Evolutionary conservation across 2,113 vertebrate species (phyloP).

Genomic region (Centropus unirufus): DNA sequence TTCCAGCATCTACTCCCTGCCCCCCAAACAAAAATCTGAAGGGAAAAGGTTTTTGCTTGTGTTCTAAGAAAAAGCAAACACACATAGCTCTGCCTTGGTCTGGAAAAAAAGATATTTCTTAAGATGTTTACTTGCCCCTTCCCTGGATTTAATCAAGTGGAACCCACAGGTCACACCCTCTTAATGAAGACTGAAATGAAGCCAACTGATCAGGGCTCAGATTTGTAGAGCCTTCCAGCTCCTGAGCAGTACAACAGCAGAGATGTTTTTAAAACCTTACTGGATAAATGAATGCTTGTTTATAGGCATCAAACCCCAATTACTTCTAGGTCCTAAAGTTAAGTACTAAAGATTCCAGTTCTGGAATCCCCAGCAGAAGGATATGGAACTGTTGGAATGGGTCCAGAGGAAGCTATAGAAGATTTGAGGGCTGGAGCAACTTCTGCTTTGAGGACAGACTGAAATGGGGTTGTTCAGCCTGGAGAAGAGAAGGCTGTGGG

Average conservation of each 20-base stretch:
- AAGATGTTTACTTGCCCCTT: background rate
- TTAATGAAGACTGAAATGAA: constrained; percentile 12
- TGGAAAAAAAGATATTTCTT: background rate
- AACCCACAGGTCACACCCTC: background rate
- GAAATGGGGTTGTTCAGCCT: no score
- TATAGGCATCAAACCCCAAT: background rate
- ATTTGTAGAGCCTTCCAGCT: background rate
- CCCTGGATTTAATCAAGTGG: background rate
- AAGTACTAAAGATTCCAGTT: background rate
- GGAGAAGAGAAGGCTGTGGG: no score
- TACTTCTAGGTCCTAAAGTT: background rate
- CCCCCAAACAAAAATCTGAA: background rate
- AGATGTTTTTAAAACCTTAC: background rate
- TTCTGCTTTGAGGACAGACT: no score
- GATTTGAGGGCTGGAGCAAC: no score
- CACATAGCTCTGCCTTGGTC: background rate
- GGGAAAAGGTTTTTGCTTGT: background rate
- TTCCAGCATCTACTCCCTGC: background rate
- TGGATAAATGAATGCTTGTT: background rate
- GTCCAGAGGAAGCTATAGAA: no score
- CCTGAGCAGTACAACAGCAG: background rate
- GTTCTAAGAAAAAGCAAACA: background rate
- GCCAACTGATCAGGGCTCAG: background rate
- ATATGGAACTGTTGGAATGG: no score
- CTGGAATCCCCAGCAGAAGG: no score